Evolutionary conservation across 2,888 invertebrate species (phyloP).

Genomic region (Plagodis pulveraria): DNA sequence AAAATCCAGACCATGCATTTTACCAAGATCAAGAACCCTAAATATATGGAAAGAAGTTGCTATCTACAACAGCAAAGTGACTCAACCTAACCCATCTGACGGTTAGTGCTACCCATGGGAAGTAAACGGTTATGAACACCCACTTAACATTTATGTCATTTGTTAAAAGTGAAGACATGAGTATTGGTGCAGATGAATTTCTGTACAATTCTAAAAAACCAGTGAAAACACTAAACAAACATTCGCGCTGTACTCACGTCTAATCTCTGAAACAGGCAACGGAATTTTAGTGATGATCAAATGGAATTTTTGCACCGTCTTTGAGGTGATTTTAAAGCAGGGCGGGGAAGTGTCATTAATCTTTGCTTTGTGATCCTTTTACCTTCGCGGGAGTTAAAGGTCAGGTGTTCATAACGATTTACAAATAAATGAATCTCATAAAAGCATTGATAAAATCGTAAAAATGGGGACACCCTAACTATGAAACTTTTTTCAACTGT

Average conservation of each 20-base stretch:
- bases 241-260: conserved; percentile 82
- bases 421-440: conserved; percentile 20
- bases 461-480: too few relatives aligned
- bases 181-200: conserved; percentile 60
- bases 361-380: conserved; percentile 28
- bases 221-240: conserved; percentile 75
- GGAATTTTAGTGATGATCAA: conserved; percentile 61
- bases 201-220: conserved; percentile 59
- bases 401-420: conserved; percentile 80
- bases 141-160: conserved; percentile 53
- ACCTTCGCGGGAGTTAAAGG: conserved; percentile 31
- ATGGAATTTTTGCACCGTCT: conserved; percentile 15
- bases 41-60: conserved; percentile 36
- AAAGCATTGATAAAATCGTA: too few relatives aligned
- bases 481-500: too few relatives aligned
- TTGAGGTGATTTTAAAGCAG: conserved; percentile 4
- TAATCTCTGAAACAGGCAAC: conserved; percentile 84
- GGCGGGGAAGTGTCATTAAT: conserved; percentile 21
- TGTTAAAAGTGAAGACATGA: conserved; percentile 59
- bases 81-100: conserved; percentile 43
- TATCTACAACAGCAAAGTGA: conserved; percentile 41
- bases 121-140: conserved; percentile 82
- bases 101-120: conserved; percentile 64
- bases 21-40: conserved; percentile 28
- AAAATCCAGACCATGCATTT: conserved; percentile 36